Evolutionary conservation across 37 sponge, comb jelly and placozoan species (phyloP).

Genomic region (Aphrocallistes beatrix): DNA sequence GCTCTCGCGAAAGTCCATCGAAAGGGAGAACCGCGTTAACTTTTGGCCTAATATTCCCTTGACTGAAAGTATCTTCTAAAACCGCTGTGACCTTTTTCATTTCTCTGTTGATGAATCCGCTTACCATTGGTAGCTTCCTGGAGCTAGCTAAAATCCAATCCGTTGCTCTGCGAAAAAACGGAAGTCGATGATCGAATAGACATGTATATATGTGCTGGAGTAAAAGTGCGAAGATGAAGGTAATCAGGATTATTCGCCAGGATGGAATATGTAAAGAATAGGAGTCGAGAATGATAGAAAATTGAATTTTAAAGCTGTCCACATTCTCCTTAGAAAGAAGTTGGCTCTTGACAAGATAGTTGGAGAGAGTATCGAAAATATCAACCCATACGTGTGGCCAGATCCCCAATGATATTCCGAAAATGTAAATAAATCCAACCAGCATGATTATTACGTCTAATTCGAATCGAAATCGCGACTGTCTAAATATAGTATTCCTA

Average conservation of each 20-base stretch:
- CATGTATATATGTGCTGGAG: background rate
- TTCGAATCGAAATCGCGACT: too few relatives aligned
- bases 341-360: background rate
- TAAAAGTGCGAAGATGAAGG: background rate
- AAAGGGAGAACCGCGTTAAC: slow-evolving; percentile 42
- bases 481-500: too few relatives aligned
- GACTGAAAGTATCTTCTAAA: background rate
- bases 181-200: background rate
- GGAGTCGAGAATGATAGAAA: background rate
- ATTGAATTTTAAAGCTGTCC: background rate
- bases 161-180: background rate
- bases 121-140: background rate
- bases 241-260: background rate
- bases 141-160: background rate
- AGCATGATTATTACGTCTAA: too few relatives aligned
- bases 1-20: slow-evolving; percentile 42
- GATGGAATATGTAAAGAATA: background rate
- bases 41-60: background rate
- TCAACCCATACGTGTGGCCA: background rate
- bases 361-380: background rate
- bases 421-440: too few relatives aligned
- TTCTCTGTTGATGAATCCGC: background rate
- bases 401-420: background rate
- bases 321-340: background rate
- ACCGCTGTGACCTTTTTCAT: background rate